These are phyloP conservation scores for Agelastica alni DNA, from an alignment of 2,888 invertebrate genomes.

Conservation along the genomic window DNA sequence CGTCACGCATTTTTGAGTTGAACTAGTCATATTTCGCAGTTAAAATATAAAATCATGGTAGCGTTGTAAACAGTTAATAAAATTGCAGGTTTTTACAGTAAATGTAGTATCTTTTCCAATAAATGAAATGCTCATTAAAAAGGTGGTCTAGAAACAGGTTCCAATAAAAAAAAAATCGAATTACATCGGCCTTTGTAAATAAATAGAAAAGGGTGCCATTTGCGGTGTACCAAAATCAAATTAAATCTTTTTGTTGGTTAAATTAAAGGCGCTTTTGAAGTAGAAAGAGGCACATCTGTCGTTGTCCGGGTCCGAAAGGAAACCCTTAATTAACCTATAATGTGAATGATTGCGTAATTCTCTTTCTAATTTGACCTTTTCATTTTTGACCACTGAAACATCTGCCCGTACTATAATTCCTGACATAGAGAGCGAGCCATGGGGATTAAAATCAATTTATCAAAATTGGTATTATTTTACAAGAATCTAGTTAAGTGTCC, in stretches of 20 bases:
- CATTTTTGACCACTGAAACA: not conserved
- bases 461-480: no score
- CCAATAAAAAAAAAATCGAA: not conserved
- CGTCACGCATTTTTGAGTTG: no score
- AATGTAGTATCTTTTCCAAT: no score
- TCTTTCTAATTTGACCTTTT: constrained; percentile 25
- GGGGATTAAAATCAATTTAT: no score
- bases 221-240: constrained; percentile 20
- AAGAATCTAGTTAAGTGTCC: no score
- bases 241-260: constrained; percentile 20
- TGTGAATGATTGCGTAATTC: constrained; percentile 23
- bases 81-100: no score
- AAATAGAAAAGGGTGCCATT: constrained; percentile 4
- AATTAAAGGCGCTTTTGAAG: constrained; percentile 11
- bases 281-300: constrained; percentile 15
- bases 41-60: no score
- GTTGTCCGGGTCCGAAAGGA: constrained; percentile 7
- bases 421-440: no score
- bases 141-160: no score
- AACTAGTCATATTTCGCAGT: no score
- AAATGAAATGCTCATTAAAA: no score
- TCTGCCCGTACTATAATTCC: constrained; percentile 11
- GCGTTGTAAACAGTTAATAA: no score
- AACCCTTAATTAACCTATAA: constrained; percentile 22
- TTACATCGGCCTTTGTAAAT: constrained; percentile 1